Percentiles rank a stretch among this genome's conserved stretches.
Evolutionary conservation across 2,797 vertebrate species (phyloP).

Genomic region (Diplodus sargus): DNA sequence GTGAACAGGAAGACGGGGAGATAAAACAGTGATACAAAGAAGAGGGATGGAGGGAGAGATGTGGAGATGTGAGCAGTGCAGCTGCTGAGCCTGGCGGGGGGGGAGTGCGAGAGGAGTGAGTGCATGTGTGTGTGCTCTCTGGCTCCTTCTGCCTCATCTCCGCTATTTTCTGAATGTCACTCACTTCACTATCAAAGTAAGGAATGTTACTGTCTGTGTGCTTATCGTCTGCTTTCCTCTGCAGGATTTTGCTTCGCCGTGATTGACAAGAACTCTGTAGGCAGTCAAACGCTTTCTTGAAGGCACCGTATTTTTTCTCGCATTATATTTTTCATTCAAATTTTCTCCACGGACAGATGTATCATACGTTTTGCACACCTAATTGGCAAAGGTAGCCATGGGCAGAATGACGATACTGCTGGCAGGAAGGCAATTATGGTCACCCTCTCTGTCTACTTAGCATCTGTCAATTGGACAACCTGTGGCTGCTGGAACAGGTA

Average conservation of each 20-base stretch:
- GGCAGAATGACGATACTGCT: slow-evolving; percentile 69
- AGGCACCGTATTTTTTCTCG: slow-evolving; percentile 44
- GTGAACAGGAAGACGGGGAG: slow-evolving; percentile 59
- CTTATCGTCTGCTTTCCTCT: slow-evolving; percentile 61
- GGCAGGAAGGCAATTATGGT: slow-evolving; percentile 75
- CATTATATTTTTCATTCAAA: slow-evolving; percentile 47
- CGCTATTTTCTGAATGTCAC: slow-evolving; percentile 68
- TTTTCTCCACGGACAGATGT: slow-evolving; percentile 53
- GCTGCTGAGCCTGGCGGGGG: slow-evolving; percentile 58
- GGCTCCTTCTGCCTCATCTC: slow-evolving; percentile 61
- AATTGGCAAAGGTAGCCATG: slow-evolving; percentile 70
- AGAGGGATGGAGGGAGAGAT: slow-evolving; percentile 40
- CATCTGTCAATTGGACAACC: slow-evolving; percentile 79
- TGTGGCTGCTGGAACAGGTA: slow-evolving; percentile 71
- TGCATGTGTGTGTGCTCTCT: slow-evolving; percentile 15
- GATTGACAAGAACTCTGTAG: slow-evolving; percentile 52
- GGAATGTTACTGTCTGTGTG: slow-evolving; percentile 54
- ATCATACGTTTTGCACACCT: slow-evolving; percentile 51
- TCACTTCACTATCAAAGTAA: slow-evolving; percentile 72
- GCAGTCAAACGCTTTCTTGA: slow-evolving; percentile 51
- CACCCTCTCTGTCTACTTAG: slow-evolving; percentile 59
- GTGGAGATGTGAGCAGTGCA: slow-evolving; percentile 54
- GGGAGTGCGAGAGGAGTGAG: slow-evolving; percentile 60
- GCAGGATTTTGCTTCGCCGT: slow-evolving; percentile 45
- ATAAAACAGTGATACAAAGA: slow-evolving; percentile 51